Conservation (phyloP, 2,797 vertebrate species). For the Peromyscus nudipes region DNA sequence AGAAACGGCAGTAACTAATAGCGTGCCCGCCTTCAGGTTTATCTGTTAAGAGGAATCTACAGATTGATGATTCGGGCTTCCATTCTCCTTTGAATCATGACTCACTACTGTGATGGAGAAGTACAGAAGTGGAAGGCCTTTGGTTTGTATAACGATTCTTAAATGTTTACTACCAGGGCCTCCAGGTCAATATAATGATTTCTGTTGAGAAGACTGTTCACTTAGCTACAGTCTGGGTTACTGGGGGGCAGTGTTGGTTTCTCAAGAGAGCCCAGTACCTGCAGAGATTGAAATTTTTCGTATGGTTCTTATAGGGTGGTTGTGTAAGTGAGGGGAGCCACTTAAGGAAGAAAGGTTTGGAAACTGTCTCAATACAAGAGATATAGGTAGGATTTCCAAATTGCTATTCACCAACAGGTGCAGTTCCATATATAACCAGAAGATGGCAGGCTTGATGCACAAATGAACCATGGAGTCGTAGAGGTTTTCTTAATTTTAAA, state of each 20-base stretch:
- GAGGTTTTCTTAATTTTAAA: conserved; percentile 61
- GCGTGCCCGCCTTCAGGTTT: not conserved
- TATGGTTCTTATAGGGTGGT: not conserved
- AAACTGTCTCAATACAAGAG: not conserved
- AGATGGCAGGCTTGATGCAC: conserved; percentile 76
- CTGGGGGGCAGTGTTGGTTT: not conserved
- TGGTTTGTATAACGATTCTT: not conserved
- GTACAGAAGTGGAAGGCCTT: not conserved
- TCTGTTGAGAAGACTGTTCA: conserved; percentile 29
- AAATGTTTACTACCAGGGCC: not conserved
- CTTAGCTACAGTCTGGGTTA: not conserved
- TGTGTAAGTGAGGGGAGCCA: not conserved
- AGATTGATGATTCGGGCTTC: not conserved
- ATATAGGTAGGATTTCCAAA: not conserved
- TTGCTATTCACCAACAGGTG: not conserved
- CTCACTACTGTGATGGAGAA: not conserved
- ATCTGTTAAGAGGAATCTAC: not conserved
- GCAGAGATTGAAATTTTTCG: not conserved
- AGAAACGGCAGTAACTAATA: not conserved
- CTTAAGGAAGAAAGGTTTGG: not conserved
- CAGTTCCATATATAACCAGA: conserved; percentile 65
- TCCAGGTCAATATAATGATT: not conserved
- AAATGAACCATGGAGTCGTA: not conserved
- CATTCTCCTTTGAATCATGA: not conserved
- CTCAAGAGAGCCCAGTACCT: not conserved